Base-by-base conservation (phyloP, 2,797 vertebrate species). In the Allenopithecus nigroviridis region DNA sequence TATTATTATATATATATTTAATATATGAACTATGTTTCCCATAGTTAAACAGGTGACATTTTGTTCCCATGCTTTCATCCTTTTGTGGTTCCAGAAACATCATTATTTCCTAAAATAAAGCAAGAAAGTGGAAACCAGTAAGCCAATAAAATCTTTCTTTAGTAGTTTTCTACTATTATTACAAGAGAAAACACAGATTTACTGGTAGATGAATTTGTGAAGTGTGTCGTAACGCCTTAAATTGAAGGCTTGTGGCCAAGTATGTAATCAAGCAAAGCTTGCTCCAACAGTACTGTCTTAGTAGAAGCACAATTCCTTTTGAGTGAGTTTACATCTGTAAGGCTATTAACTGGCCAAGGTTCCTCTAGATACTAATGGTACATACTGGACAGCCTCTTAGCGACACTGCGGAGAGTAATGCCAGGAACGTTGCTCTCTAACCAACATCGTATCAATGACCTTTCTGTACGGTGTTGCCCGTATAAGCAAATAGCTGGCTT, bases 21-120 rank as follows among this genome's bases (percentile, higher is more conserved):
- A 75, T 72, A 57, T 80, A 89, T 84, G 41, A 92, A 78, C 19
- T 75, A 8, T 33, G 12, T 84, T 97, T 85, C 14, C 14, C 48
- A 50, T 50, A 28, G 48, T 93, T 93, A 93, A 91, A 70, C 28
- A 61, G 5, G 57, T 36, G 22, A 87, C 41, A 50, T 48, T 95
- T 89, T 84, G 8, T 88, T 83, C n/a, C 39, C 59, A 4, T 89
- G 53, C 19, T 17, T 90, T 92, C 30, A 43, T 75, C 50, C 50
- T 94, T 89, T 96, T 64, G 55, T 89, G 24, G 70, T 86, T 91
- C 75, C 12, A 70, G 75, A 96, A 93, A 39, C 75, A 96, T 89
- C 30, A 33, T 61, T 19, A 84, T 85, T 97, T 94, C 84, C 70
- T 57, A n/a, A 94, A 94, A 93, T 97, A 94, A 88, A 93, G 43